phyloP scores from a whole-genome alignment of 2,888 invertebrate species.

The Temnothorax unifasciatus region DNA sequence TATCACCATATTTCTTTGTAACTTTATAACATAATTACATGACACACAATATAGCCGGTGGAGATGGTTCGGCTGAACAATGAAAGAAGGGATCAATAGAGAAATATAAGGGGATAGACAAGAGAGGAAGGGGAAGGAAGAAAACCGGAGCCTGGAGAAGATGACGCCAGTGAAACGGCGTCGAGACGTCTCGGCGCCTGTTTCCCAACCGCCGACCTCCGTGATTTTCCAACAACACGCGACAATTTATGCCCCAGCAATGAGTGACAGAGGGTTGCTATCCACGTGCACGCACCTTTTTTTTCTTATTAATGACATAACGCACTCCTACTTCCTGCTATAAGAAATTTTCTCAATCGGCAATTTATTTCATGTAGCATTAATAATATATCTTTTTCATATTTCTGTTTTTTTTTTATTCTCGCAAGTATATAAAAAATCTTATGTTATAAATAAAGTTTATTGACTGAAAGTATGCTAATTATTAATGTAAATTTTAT shows the following conservation, averaged over 20 bases:
- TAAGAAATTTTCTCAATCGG: neutral
- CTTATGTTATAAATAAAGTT: neutral
- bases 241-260: slow-evolving; percentile 73
- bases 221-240: slow-evolving; percentile 79
- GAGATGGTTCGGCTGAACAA: slow-evolving; percentile 23
- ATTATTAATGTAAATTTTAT: neutral
- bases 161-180: slow-evolving; percentile 80
- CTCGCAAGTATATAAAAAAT: neutral
- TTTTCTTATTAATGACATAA: slow-evolving; percentile 27
- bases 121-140: slow-evolving; percentile 26
- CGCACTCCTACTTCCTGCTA: neutral
- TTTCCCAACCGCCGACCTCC: slow-evolving; percentile 59
- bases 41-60: slow-evolving; percentile 4
- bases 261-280: slow-evolving; percentile 63
- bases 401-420: neutral
- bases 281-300: slow-evolving; percentile 39
- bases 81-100: slow-evolving; percentile 65
- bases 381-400: neutral
- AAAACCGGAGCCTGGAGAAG: slow-evolving; percentile 61
- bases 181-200: slow-evolving; percentile 83
- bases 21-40: slow-evolving; percentile 20
- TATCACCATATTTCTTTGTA: neutral
- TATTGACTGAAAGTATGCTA: neutral
- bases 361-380: neutral
- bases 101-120: slow-evolving; percentile 50